Evolutionary conservation across 2,797 vertebrate species (phyloP).

Genomic region (Craterocephalus amniculus): DNA sequence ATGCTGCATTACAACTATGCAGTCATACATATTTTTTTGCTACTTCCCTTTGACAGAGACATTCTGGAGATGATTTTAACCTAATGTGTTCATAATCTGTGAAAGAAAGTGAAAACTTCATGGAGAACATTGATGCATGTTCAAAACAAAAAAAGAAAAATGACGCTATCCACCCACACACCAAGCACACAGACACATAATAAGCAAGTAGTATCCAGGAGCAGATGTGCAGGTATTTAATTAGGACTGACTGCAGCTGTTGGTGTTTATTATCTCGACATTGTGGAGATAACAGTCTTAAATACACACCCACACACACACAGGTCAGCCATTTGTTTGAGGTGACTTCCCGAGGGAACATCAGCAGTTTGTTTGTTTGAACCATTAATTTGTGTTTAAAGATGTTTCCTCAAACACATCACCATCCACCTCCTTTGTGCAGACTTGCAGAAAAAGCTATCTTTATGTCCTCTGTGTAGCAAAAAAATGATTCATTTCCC

Average conservation of each 20-base stretch:
- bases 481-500: constrained; percentile 52
- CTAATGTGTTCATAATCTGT: background rate
- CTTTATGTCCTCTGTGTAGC: constrained; percentile 53
- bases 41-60: constrained; percentile 15
- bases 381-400: constrained; percentile 15
- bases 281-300: constrained; percentile 65
- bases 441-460: constrained; percentile 32
- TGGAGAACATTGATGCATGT: background rate
- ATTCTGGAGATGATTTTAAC: constrained; percentile 1
- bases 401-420: constrained; percentile 10
- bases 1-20: constrained; percentile 14
- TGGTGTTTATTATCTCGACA: constrained; percentile 74
- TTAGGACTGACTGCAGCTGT: constrained; percentile 80
- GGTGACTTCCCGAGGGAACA: constrained; percentile 48
- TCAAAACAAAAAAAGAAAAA: constrained; percentile 15
- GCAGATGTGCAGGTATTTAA: constrained; percentile 80
- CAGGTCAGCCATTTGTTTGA: constrained; percentile 66
- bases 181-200: constrained; percentile 35
- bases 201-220: constrained; percentile 49
- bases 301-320: constrained; percentile 31
- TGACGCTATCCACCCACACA: constrained; percentile 20
- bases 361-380: constrained; percentile 45
- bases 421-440: constrained; percentile 15
- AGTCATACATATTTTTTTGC: constrained; percentile 2
- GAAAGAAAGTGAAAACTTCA: constrained; percentile 12